Evolutionary conservation across 2,888 invertebrate species (phyloP).

Genomic region (Drosophila atroscutellata): DNA sequence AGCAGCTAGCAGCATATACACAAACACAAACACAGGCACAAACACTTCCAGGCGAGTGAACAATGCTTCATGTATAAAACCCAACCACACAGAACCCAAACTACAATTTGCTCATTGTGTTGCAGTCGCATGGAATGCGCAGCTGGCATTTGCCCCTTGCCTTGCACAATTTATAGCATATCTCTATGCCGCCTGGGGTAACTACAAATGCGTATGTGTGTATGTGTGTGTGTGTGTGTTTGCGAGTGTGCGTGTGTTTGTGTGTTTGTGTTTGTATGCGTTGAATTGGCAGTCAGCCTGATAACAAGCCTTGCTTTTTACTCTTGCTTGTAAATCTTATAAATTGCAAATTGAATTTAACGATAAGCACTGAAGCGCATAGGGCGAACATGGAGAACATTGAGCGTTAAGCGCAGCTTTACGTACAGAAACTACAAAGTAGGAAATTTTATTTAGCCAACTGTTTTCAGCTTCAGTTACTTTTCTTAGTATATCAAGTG

Average conservation of each 20-base stretch:
- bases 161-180: conserved; percentile 68
- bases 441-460: background rate
- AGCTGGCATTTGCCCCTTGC: conserved; percentile 60
- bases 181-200: conserved; percentile 21
- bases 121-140: conserved; percentile 74
- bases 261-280: conserved; percentile 2
- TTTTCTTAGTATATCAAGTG: conserved; percentile 21
- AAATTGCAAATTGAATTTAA: conserved; percentile 79
- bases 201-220: conserved; percentile 17
- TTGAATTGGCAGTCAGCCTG: conserved; percentile 11
- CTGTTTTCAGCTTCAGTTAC: background rate
- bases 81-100: conserved; percentile 12
- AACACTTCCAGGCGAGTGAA: conserved; percentile 56
- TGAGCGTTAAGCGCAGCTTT: conserved; percentile 18
- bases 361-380: conserved; percentile 66
- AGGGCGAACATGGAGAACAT: conserved; percentile 7
- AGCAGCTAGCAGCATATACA: background rate
- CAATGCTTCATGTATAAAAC: conserved; percentile 44
- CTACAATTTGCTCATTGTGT: conserved; percentile 42
- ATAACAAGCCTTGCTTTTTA: conserved; percentile 58
- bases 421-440: conserved; percentile 20
- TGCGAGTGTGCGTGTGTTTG: conserved; percentile 6
- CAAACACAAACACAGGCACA: background rate
- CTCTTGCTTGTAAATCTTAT: conserved; percentile 66
- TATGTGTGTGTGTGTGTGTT: conserved; percentile 1